Evolutionary conservation across 2,113 vertebrate genomes (phyloP).

Genomic region (Galemys pyrenaicus): DNA sequence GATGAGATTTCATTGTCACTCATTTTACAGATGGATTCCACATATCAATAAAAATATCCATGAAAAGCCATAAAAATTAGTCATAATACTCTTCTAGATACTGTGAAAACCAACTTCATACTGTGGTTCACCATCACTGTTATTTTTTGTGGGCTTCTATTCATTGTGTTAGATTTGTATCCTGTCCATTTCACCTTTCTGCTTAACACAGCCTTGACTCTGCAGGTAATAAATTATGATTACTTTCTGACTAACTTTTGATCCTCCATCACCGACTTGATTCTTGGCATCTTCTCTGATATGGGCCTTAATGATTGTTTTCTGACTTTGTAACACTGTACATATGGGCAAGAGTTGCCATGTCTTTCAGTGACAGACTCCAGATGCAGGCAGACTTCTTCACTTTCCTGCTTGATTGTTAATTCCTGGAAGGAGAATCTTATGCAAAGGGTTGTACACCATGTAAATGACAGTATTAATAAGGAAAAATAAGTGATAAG

Average conservation of each 20-base stretch:
- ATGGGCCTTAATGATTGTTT: background rate
- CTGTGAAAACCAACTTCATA: background rate
- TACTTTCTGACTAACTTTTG: background rate
- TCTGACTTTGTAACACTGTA: background rate
- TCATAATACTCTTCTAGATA: background rate
- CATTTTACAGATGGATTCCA: conserved; percentile 28
- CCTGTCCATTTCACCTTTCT: background rate
- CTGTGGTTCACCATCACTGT: background rate
- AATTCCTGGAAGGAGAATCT: background rate
- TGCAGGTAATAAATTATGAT: background rate
- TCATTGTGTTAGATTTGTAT: background rate
- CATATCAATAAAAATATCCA: background rate
- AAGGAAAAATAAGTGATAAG: background rate
- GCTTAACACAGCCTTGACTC: background rate
- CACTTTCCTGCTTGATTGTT: background rate
- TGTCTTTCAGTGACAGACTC: background rate
- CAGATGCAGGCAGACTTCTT: background rate
- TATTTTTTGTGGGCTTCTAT: background rate
- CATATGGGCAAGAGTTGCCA: too few relatives aligned
- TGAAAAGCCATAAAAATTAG: background rate
- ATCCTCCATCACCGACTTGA: background rate
- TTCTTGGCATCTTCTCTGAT: background rate
- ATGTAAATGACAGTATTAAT: background rate
- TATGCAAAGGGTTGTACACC: background rate
- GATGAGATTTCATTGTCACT: background rate